A percentile compares a stretch with the other conserved stretches of the same genome.
Conservation (phyloP, 2,888 invertebrate genomes). For the Tetropium fuscum region DNA sequence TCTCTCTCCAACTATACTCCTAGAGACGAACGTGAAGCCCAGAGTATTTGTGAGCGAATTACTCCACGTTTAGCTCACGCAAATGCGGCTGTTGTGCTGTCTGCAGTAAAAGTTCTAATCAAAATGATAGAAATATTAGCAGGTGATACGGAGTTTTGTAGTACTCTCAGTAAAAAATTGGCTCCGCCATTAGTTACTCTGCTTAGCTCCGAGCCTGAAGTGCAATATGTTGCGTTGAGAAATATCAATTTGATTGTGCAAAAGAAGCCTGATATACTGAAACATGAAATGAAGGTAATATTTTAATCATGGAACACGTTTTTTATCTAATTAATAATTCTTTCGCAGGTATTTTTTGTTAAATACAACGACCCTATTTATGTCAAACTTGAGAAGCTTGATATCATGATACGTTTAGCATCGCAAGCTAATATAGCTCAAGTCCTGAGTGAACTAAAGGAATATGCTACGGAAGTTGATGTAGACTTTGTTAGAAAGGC, state of each 20-base stretch:
- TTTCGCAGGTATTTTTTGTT: slow-evolving; percentile 88
- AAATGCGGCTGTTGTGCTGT: slow-evolving; percentile 98
- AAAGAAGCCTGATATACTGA: slow-evolving; percentile 97
- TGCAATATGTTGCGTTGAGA: slow-evolving; percentile 97
- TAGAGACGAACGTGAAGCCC: slow-evolving; percentile 96
- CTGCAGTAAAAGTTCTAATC: slow-evolving; percentile 98
- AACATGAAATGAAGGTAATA: slow-evolving; percentile 98
- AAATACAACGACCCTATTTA: slow-evolving; percentile 99
- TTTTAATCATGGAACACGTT: background rate
- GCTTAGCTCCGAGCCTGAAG: slow-evolving; percentile 98
- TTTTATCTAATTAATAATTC: no score
- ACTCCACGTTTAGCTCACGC: slow-evolving; percentile 98
- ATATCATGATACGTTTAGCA: slow-evolving; percentile 99
- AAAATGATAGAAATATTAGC: slow-evolving; percentile 96
- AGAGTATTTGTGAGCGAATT: slow-evolving; percentile 97
- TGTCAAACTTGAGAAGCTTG: slow-evolving; percentile 97
- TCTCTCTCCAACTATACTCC: slow-evolving; percentile 97
- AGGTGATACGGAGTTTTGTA: slow-evolving; percentile 93
- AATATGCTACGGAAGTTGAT: slow-evolving; percentile 99
- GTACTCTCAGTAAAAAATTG: slow-evolving; percentile 93
- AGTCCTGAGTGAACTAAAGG: slow-evolving; percentile 97
- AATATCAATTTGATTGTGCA: slow-evolving; percentile 99
- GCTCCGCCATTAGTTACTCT: slow-evolving; percentile 99
- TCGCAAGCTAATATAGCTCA: slow-evolving; percentile 98
- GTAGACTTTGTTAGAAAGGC: slow-evolving; percentile 99